Evolutionary conservation across 2,888 invertebrate genomes (phyloP).

Genomic region (Plebejus argus): DNA sequence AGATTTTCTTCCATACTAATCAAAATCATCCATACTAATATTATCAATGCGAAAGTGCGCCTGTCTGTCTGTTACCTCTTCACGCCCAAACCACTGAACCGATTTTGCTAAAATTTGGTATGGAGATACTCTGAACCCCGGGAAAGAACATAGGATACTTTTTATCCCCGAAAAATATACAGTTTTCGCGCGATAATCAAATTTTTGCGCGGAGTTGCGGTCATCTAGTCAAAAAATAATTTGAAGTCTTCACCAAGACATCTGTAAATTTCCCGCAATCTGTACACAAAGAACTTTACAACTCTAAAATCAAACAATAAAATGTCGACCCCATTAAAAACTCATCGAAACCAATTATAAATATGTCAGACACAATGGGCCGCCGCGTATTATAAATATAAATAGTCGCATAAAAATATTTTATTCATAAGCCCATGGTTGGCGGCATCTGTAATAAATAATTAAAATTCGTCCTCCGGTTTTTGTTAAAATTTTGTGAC

Average conservation of each 20-base stretch:
- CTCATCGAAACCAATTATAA: conserved; percentile 19
- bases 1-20: too few species aligned
- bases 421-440: conserved; percentile 49
- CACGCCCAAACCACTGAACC: too few species aligned
- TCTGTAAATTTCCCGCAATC: neutral
- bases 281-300: neutral
- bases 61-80: too few species aligned
- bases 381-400: conserved; percentile 42
- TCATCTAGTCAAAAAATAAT: too few species aligned
- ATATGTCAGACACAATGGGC: conserved; percentile 20
- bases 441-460: conserved; percentile 51
- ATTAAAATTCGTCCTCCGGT: conserved; percentile 48
- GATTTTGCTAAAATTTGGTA: too few species aligned
- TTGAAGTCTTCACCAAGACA: neutral
- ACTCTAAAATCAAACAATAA: conserved; percentile 27
- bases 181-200: too few species aligned
- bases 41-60: too few species aligned
- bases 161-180: too few species aligned
- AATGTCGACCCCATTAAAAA: conserved; percentile 30
- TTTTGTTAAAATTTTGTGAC: conserved; percentile 58
- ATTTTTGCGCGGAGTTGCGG: too few species aligned
- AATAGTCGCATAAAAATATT: conserved; percentile 40
- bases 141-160: too few species aligned
- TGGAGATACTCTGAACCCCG: too few species aligned
- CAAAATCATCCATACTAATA: too few species aligned